These are phyloP conservation scores for Pelodytes ibericus DNA, from an alignment of 2,797 vertebrate species.

Conservation along the genomic window DNA sequence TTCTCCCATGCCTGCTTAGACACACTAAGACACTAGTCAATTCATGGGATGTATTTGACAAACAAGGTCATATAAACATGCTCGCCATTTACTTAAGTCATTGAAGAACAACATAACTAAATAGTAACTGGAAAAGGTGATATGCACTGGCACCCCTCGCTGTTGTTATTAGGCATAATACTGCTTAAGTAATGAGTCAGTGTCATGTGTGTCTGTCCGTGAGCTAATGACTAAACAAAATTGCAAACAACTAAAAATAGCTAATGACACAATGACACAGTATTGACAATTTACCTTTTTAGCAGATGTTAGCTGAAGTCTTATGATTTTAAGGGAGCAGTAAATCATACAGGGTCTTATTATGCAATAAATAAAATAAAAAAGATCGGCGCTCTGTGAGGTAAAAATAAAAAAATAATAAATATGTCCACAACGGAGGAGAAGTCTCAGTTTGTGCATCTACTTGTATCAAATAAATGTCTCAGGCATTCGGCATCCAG, in stretches of 20 bases:
- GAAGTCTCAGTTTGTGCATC: too few species aligned
- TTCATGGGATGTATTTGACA: constrained; percentile 53
- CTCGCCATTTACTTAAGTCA: constrained; percentile 42
- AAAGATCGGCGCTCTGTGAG: too few species aligned
- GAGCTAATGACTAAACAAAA: constrained; percentile 34
- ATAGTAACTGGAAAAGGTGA: constrained; percentile 51
- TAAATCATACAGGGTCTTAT: too few species aligned
- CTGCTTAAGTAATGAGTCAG: constrained; percentile 20
- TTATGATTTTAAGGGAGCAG: neutral
- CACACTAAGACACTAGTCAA: constrained; percentile 45
- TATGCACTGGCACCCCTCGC: constrained; percentile 36
- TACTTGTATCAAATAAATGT: too few species aligned
- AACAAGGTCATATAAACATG: constrained; percentile 47
- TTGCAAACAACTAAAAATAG: constrained; percentile 31
- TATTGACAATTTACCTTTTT: neutral
- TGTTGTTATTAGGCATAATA: constrained; percentile 26
- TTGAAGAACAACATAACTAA: constrained; percentile 43
- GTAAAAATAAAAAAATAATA: too few species aligned
- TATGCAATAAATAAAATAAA: too few species aligned
- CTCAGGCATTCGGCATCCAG: too few species aligned
- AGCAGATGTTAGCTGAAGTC: too few species aligned
- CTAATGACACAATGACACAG: neutral
- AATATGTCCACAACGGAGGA: too few species aligned
- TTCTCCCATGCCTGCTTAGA: constrained; percentile 48
- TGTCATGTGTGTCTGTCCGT: constrained; percentile 29